Conservation (phyloP, 2,888 invertebrate species). For the Danaus chrysippus region DNA sequence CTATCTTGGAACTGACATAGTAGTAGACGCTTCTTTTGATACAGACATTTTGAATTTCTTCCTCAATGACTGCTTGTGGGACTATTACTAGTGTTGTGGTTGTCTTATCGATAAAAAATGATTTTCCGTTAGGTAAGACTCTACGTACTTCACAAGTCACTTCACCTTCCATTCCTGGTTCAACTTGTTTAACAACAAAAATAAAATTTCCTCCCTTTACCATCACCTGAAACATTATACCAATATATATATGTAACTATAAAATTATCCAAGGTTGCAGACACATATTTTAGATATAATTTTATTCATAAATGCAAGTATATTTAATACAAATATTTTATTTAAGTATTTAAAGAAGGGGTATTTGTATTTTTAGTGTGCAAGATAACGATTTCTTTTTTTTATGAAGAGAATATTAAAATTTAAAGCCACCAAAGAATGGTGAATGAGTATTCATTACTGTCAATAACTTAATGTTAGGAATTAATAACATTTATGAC, state of each 20-base stretch:
- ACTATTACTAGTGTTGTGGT: constrained; percentile 29
- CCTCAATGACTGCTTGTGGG: constrained; percentile 22
- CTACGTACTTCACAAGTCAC: constrained; percentile 40
- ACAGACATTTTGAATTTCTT: constrained; percentile 14
- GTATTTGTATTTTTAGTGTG: no score
- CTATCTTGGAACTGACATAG: constrained; percentile 16
- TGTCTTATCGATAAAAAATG: constrained; percentile 30
- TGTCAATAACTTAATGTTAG: no score
- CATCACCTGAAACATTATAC: constrained; percentile 35
- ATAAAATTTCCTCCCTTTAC: constrained; percentile 35
- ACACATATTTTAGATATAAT: no score
- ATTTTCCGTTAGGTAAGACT: constrained; percentile 30
- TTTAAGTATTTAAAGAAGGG: no score
- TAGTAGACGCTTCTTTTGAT: constrained; percentile 19
- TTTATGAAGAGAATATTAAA: no score
- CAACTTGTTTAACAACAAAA: constrained; percentile 39
- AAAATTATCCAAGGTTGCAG: not conserved
- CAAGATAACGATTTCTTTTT: no score
- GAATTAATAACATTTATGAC: no score
- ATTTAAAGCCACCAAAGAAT: no score
- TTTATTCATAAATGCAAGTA: no score
- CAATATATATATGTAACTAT: not conserved
- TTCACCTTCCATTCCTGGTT: constrained; percentile 40
- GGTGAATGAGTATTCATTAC: no score
- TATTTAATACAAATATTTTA: no score